These are phyloP conservation scores for Octopus sinensis DNA, from an alignment of 1,140 invertebrate genomes.

Conservation along the genomic window DNA sequence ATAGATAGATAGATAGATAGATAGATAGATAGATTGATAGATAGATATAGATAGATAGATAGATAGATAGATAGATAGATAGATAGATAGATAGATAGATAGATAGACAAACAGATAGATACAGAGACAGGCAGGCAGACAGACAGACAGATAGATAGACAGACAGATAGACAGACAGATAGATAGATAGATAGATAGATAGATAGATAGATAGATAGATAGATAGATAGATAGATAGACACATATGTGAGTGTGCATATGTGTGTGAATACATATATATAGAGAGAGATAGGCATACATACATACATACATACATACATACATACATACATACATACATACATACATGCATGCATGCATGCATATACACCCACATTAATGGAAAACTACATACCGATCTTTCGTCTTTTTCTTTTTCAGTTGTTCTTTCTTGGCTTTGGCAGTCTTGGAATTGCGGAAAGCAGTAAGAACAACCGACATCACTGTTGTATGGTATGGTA, in stretches of 20 bases:
- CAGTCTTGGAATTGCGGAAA: neutral
- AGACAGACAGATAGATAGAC: neutral
- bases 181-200: neutral
- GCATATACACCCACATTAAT: neutral
- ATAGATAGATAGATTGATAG: too few species aligned
- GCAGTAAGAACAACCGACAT: conserved; percentile 2
- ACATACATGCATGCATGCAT: neutral
- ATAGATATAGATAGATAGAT: too few species aligned
- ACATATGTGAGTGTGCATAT: neutral
- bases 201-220: neutral
- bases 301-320: neutral
- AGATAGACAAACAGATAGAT: too few species aligned
- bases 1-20: too few species aligned
- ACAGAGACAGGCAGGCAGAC: neutral
- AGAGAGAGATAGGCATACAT: neutral
- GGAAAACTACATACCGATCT: neutral
- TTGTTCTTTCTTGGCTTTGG: neutral
- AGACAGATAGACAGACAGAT: neutral
- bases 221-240: neutral
- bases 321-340: neutral
- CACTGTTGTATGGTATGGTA: conserved; percentile 3
- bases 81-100: too few species aligned
- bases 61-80: too few species aligned
- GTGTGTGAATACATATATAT: neutral
- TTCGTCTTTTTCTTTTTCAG: neutral